These are phyloP conservation scores for Sinotaia quadrata DNA, from an alignment of 2,888 invertebrate species.

Conservation along the genomic window DNA sequence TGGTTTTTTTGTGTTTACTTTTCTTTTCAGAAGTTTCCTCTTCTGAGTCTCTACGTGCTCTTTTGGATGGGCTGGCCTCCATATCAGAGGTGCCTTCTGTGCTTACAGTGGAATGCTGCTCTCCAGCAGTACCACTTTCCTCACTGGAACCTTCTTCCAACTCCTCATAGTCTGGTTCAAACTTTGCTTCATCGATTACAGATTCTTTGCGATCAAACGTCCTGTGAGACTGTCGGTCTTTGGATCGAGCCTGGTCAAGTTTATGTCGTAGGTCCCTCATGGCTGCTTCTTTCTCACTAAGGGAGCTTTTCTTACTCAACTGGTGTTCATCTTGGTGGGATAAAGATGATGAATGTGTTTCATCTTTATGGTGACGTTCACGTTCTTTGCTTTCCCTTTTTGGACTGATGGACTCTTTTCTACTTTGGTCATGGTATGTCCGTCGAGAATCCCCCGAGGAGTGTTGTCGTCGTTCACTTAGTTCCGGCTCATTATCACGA, in stretches of 20 bases:
- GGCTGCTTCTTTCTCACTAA: constrained; percentile 16
- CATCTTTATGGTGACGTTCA: constrained; percentile 13
- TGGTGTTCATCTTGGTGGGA: neutral
- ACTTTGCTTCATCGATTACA: constrained; percentile 62
- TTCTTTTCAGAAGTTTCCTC: constrained; percentile 27
- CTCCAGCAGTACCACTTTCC: constrained; percentile 18
- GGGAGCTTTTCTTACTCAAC: constrained; percentile 4
- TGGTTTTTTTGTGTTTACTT: constrained; percentile 43
- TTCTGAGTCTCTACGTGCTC: constrained; percentile 7
- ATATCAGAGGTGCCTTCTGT: constrained; percentile 22
- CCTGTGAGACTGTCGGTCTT: constrained; percentile 29
- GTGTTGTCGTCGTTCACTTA: constrained; percentile 20
- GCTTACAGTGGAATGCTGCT: constrained; percentile 32
- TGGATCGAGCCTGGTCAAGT: constrained; percentile 23
- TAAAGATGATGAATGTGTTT: constrained; percentile 6
- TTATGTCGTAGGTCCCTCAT: constrained; percentile 33
- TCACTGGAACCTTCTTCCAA: constrained; percentile 28
- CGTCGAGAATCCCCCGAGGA: neutral
- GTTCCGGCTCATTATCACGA: constrained; percentile 8
- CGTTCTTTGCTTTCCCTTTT: constrained; percentile 8
- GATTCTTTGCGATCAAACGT: constrained; percentile 59
- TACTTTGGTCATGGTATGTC: constrained; percentile 24
- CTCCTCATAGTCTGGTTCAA: constrained; percentile 67
- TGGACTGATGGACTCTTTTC: constrained; percentile 18
- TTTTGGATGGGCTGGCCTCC: constrained; percentile 23